These are phyloP conservation scores for Melitaea cinxia DNA, from an alignment of 1,140 invertebrate species.

Conservation along the genomic window DNA sequence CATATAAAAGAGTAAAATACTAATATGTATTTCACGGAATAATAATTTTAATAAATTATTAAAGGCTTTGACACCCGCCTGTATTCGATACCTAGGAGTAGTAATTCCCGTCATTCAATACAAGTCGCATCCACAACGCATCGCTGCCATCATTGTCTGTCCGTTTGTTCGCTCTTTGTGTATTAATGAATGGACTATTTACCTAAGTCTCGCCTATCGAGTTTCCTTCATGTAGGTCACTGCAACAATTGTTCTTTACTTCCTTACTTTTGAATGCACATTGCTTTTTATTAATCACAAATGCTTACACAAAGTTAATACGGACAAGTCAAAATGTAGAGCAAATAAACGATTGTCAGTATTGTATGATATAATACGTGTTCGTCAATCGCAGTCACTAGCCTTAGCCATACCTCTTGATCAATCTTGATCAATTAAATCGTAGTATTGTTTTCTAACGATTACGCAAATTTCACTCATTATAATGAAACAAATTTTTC, in stretches of 20 bases:
- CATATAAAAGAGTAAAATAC: too few species aligned
- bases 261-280: conserved; percentile 1
- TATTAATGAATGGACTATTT: conserved; percentile 28
- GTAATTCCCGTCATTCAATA: conserved; percentile 52
- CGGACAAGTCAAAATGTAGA: too few species aligned
- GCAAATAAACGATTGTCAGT: too few species aligned
- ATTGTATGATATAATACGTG: too few species aligned
- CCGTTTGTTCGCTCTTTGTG: conserved; percentile 32
- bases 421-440: too few species aligned
- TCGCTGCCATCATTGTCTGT: conserved; percentile 39
- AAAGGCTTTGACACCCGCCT: conserved; percentile 23
- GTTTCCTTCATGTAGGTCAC: conserved; percentile 54
- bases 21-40: too few species aligned
- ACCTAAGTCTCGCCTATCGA: conserved; percentile 41
- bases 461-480: too few species aligned
- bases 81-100: conserved; percentile 36
- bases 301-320: neutral
- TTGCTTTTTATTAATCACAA: neutral
- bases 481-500: too few species aligned
- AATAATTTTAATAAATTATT: too few species aligned
- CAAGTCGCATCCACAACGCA: conserved; percentile 58
- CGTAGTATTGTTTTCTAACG: too few species aligned
- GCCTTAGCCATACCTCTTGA: too few species aligned
- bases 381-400: too few species aligned
- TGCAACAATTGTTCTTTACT: conserved; percentile 38